Base-by-base conservation (phyloP, 2,888 invertebrate genomes). In the Epirrhoe alternata region DNA sequence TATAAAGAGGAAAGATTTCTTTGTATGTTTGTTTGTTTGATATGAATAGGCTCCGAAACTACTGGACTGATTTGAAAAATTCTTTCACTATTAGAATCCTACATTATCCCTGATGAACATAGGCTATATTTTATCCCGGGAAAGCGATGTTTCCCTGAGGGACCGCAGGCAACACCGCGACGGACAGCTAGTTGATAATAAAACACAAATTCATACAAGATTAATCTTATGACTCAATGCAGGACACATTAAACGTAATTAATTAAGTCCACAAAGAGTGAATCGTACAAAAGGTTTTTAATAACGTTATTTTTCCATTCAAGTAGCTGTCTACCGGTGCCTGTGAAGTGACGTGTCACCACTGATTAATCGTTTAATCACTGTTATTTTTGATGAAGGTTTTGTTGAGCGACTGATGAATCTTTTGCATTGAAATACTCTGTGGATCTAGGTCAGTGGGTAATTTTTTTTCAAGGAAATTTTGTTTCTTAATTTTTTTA, bases 251-350 rank as follows among this genome's bases (percentile, higher is more conserved):
- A 10, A 61, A 35, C 53, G 61, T 47, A 89, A 92, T 92, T 90
- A 90, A 92, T 91, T 88, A 86, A 88, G 76, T 76, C 75, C 68
- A 74, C 83, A 86, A 85, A 87, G 86, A 84, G 85, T 83, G 72
- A 81, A 81, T 74, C 73, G 78, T 68, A 85, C 83, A 85, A 86
- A 84, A 82, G 79, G 74, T 75, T 86, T 84, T 80, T 16, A 82
- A 80, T 70, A 74, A 77, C 64, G 76, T 72, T 83, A 81, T 80
- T 80, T 82, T 81, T 84, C 83, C 84, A 86, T 86, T 86, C 81
- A 84, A 86, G 86, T 85, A 86, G 86, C 84, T 84, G 85, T 82
- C 74, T 79, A 70, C 81, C 88, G 89, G 88, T 79, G 75, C 80
- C 78, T 85, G 82, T 88, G 88, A 87, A 83, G 85, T 88, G 82